A percentile compares a stretch with the other conserved stretches of the same genome.
Evolutionary conservation across 2,113 vertebrate species (phyloP).

Genomic region (Illadopsis cleaveri): DNA sequence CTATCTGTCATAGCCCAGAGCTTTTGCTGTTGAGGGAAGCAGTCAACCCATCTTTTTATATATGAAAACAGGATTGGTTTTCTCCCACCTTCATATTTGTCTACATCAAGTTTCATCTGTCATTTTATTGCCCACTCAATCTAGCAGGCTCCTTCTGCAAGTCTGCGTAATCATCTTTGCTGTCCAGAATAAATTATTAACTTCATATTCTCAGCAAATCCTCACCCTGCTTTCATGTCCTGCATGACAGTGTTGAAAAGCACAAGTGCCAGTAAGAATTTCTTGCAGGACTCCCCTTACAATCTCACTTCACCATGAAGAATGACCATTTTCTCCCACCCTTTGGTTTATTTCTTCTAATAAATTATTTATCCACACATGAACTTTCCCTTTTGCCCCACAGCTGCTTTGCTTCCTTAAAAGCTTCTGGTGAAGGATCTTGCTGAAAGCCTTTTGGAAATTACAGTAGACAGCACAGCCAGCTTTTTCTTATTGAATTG

Average conservation of each 20-base stretch:
- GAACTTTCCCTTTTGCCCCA: background rate
- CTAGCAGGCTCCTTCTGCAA: background rate
- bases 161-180: background rate
- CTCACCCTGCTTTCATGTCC: background rate
- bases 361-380: background rate
- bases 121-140: conserved; percentile 5
- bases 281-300: background rate
- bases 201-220: background rate
- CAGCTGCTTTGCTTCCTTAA: background rate
- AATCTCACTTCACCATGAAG: background rate
- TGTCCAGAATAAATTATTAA: background rate
- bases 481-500: background rate
- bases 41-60: background rate
- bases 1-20: background rate
- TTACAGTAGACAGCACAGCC: background rate
- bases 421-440: background rate
- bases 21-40: background rate
- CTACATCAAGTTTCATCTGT: background rate
- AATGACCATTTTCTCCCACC: background rate
- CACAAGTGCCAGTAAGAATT: background rate
- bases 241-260: background rate
- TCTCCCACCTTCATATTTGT: background rate
- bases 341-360: background rate
- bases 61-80: background rate
- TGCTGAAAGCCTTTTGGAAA: background rate